Base-by-base conservation (phyloP, 2,797 vertebrate genomes). In the Nyctibius grandis region DNA sequence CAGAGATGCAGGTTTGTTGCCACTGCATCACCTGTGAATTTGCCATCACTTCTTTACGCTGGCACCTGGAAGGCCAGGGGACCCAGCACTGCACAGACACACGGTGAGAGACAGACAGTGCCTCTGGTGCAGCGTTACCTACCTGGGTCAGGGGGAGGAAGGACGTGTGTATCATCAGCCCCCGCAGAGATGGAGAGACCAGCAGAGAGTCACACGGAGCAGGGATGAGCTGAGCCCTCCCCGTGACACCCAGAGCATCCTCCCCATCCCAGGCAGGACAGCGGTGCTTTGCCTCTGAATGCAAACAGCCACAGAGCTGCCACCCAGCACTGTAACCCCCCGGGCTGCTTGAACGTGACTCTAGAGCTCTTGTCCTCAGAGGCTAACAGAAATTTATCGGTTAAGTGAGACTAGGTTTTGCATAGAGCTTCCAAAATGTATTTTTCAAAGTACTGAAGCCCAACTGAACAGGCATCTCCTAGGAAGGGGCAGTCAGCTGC, bases 111-210 rank as follows among this genome's bases (percentile, higher is more conserved):
- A 2, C 17, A n/a, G 87, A 12, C 1, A 10, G 15, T 11, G 22
- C 19, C 70, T 21, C 47, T 0, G 1, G 6, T 36, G 8, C 12
- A 13, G 26, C 2, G 1, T 7, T 7, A 9, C 34, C 34, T 6
- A 6, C 9, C 25, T 67, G 47, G 14, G 12, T 9, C 36, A 28
- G 25, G 31, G 1, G 31, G 31, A 51, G 21, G 29, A 65, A 21
- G 51, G 74, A 60, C 1, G 0, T 3, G 15, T 1, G 0, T 6
- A 19, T 10, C 3, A 0, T 9, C 65, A 84, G 28, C 9, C 9
- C 14, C 14, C 2, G 0, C 36, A 38, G 28, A n/a, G n/a, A 36
- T 2, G 4, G 29, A 65, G 44, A 1, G 1, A 25, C 31, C 31
- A 2, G 13, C 65, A 34, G 28, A 42, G 40, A 11, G 11, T 13